phyloP scores from a whole-genome alignment of 2,797 vertebrate species.

The Cygnus olor region DNA sequence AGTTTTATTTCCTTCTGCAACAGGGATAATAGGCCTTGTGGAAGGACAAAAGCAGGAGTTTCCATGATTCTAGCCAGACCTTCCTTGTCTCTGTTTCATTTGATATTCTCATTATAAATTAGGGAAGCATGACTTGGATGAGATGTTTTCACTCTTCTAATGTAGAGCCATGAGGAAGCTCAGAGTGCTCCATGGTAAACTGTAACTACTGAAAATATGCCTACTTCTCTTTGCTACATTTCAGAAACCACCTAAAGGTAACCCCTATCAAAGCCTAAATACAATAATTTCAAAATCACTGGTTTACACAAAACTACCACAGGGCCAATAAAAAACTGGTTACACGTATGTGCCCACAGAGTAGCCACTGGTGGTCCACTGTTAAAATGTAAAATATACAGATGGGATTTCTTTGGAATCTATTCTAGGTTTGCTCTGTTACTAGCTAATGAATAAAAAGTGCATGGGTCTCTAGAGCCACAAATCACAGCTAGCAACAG shows the following conservation, averaged over 20 bases:
- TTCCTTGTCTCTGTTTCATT: neutral
- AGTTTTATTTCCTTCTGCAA: neutral
- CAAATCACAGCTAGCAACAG: neutral
- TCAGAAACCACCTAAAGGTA: neutral
- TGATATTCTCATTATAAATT: neutral
- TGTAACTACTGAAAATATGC: neutral
- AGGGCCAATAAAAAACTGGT: neutral
- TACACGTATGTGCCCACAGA: fast-evolving
- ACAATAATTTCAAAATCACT: neutral
- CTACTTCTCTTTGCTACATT: neutral
- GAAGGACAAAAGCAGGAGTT: neutral
- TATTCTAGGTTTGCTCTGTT: neutral
- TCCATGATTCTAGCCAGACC: neutral
- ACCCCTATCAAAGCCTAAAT: neutral
- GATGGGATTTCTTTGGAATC: neutral
- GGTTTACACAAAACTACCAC: neutral
- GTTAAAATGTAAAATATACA: neutral
- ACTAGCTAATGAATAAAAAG: neutral
- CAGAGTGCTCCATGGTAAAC: neutral
- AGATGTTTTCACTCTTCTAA: neutral
- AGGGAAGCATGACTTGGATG: neutral
- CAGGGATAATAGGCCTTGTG: neutral
- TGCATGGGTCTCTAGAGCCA: neutral
- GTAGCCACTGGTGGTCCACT: neutral
- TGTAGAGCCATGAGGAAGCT: neutral